phyloP scores from a whole-genome alignment of 64 coral and sea anemone species.

The Stichodactyla mertensii region DNA sequence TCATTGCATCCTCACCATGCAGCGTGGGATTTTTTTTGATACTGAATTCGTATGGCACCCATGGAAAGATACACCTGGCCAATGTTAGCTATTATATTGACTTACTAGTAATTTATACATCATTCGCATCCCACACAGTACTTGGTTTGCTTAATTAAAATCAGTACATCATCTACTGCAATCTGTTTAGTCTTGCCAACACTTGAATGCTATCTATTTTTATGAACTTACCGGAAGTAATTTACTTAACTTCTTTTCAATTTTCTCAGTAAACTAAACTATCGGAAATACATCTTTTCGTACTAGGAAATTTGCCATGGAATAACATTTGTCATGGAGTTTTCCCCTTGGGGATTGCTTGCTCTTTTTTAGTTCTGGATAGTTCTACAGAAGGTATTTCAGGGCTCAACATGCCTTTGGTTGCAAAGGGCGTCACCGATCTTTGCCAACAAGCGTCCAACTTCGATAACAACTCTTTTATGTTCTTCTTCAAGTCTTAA shows the following conservation, averaged over 20 bases:
- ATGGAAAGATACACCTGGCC: background rate
- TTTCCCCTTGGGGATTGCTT: background rate
- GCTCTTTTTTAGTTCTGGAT: background rate
- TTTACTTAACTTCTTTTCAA: background rate
- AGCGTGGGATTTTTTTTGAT: too few relatives aligned
- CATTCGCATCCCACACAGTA: background rate
- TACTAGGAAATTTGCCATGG: background rate
- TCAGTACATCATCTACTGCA: background rate
- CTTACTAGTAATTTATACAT: background rate
- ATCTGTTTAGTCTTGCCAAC: background rate
- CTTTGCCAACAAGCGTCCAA: constrained; percentile 1
- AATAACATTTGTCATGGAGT: background rate
- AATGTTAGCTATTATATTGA: background rate
- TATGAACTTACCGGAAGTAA: background rate
- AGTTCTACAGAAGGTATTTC: background rate
- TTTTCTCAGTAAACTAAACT: background rate
- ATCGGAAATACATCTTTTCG: background rate
- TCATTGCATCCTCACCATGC: too few relatives aligned
- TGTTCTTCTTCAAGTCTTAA: background rate
- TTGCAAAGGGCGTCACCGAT: constrained; percentile 9
- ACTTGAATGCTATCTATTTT: background rate
- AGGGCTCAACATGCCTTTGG: background rate
- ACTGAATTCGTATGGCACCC: too few relatives aligned
- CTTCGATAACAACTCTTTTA: background rate
- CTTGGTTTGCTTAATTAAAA: background rate